Conservation (phyloP, 2,113 vertebrate genomes). For the human region DNA sequence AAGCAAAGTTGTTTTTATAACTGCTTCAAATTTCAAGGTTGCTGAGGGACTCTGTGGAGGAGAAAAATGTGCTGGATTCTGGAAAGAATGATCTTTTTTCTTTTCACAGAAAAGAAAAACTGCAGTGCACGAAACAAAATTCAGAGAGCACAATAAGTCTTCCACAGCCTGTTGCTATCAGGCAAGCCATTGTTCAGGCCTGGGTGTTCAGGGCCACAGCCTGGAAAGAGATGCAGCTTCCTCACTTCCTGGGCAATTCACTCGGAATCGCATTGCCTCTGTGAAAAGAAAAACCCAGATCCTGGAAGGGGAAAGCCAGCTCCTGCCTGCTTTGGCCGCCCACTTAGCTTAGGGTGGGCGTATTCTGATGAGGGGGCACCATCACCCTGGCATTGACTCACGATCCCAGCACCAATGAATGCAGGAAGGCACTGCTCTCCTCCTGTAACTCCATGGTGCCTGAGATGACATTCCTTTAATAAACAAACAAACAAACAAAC, state of each 20-base stretch:
- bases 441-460: fast-evolving
- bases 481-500: not conserved
- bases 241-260: not conserved
- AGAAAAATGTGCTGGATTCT: slow-evolving; percentile 33
- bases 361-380: fast-evolving
- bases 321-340: fast-evolving
- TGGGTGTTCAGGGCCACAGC: slow-evolving; percentile 53
- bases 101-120: slow-evolving; percentile 43
- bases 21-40: slow-evolving; percentile 64
- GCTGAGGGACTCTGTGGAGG: not conserved
- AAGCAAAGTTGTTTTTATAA: not conserved
- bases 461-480: not conserved
- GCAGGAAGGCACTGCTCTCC: fast-evolving
- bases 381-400: fast-evolving
- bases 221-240: not conserved
- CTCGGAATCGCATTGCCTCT: not conserved
- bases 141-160: slow-evolving; percentile 7
- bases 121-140: slow-evolving; percentile 20
- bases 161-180: slow-evolving; percentile 58
- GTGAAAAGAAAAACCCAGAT: not conserved
- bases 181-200: slow-evolving; percentile 51
- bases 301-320: fast-evolving
- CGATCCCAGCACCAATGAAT: fast-evolving
- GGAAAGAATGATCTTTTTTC: slow-evolving; percentile 51
- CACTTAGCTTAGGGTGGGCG: fast-evolving